Evolutionary conservation across 1,140 invertebrate species (phyloP), one percentile per base, ranked within the genome.

Genomic region (Habropoda laboriosa): DNA sequence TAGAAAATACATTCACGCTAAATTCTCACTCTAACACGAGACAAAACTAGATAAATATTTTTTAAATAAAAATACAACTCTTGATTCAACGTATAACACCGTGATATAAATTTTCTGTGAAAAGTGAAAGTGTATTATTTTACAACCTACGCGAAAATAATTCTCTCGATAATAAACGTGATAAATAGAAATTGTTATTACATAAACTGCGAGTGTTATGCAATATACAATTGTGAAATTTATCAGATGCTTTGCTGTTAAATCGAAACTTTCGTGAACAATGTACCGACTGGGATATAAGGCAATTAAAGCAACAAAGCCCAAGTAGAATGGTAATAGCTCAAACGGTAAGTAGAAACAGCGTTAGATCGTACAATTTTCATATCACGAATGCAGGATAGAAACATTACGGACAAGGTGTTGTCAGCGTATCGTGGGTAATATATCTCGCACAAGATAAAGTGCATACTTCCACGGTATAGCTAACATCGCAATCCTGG

Each of bases 391-490:
- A 27, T 13, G 47, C 16, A 24, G 21, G 5, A 68, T 53, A 32
- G 13, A 51, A 68, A 68, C 6, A 49, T 68, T 24, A 24, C 30
- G 30, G 45, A n/a, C 64, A 61, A 61, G 58, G 38, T 42, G 58
- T 27, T 61, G 58, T 61, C 64, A 51, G 66, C 18, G 7, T 68
- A 68, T 53, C 47, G 21, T 38, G 12, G 21, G 21, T 67, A 67
- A 67, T 51, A 51, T 68, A 68, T 68, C 47, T 68, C 30, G 8
- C 10, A 21, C 10, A n/a, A 68, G 45, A 51, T 68, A 49, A 68
- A 53, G 12, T 38, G 66, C 47, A 53, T 24, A 68, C 21, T 27
- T n/a, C 21, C 30, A 18, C 32, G 66, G 6, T 68, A 51, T 47
- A 7, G 16, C 40, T 16, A n/a, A 27, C n/a, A 1, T 3, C 30